phyloP scores from a whole-genome alignment of 2,888 invertebrate genomes.

The Hipparchia semele region DNA sequence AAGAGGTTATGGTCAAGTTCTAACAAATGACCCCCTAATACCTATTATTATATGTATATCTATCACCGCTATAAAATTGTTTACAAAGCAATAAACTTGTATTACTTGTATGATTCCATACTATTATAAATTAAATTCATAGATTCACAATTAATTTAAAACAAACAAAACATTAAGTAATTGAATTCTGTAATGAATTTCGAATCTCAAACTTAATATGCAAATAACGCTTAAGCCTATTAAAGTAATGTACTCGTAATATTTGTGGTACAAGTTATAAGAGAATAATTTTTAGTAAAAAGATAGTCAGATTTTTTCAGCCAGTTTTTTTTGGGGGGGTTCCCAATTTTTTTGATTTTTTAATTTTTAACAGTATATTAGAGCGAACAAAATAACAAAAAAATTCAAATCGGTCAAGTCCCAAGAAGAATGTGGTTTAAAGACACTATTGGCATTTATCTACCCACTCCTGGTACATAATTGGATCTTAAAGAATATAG shows the following conservation, averaged over 20 bases:
- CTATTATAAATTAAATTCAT: conserved; percentile 4
- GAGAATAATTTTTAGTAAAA: conserved; percentile 17
- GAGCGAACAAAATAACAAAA: background rate
- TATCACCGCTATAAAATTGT: background rate
- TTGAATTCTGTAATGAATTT: conserved; percentile 45
- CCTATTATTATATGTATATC: background rate
- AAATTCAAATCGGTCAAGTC: background rate
- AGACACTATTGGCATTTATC: too few species aligned
- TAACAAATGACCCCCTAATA: too few species aligned
- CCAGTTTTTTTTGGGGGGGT: too few species aligned
- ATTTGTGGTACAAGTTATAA: conserved; percentile 50
- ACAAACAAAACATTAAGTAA: conserved; percentile 27
- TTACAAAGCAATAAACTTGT: background rate
- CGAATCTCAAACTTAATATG: conserved; percentile 55
- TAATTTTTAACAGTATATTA: conserved; percentile 14
- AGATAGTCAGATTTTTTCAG: background rate
- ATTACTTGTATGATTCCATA: background rate
- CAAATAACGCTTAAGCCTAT: conserved; percentile 59
- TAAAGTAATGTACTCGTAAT: conserved; percentile 57
- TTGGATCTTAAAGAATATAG: too few species aligned
- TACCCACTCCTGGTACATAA: too few species aligned
- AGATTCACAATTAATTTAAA: conserved; percentile 14
- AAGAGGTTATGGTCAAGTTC: too few species aligned
- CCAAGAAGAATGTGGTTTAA: background rate
- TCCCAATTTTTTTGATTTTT: background rate